phyloP scores from a whole-genome alignment of 2,888 invertebrate genomes.

The Mesorhabditis spiculigera region DNA sequence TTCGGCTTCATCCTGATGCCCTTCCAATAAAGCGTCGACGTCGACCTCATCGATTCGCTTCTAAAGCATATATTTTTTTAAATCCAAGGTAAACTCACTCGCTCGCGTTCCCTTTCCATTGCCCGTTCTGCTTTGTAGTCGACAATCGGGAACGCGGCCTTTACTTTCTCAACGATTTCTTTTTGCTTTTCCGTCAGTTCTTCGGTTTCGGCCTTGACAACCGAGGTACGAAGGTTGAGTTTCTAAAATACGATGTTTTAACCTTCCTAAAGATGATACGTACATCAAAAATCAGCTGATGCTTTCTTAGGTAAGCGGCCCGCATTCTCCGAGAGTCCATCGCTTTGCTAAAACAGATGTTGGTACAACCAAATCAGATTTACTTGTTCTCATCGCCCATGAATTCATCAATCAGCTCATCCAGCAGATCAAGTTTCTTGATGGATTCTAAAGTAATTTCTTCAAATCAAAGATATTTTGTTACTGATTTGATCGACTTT shows the following conservation, averaged over 20 bases:
- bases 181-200: slow-evolving; percentile 1
- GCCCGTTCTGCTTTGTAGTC: neutral
- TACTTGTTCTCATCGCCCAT: neutral
- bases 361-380: neutral
- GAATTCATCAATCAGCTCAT: neutral
- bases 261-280: neutral
- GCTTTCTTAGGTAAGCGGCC: neutral
- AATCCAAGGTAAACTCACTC: neutral
- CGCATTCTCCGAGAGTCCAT: neutral
- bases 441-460: neutral
- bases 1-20: neutral
- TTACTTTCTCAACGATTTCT: neutral
- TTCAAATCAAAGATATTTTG: too few species aligned
- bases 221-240: neutral
- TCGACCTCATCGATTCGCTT: neutral
- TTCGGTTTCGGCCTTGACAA: neutral
- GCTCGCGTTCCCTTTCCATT: neutral
- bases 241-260: neutral
- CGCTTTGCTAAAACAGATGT: neutral
- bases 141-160: neutral
- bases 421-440: neutral
- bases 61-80: neutral
- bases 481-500: slow-evolving; percentile 1
- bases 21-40: neutral
- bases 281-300: slow-evolving; percentile 4